A percentile compares a stretch with the other conserved stretches of the same genome.
phyloP scores from a whole-genome alignment of 2,888 invertebrate genomes.

The Torymus auratus region DNA sequence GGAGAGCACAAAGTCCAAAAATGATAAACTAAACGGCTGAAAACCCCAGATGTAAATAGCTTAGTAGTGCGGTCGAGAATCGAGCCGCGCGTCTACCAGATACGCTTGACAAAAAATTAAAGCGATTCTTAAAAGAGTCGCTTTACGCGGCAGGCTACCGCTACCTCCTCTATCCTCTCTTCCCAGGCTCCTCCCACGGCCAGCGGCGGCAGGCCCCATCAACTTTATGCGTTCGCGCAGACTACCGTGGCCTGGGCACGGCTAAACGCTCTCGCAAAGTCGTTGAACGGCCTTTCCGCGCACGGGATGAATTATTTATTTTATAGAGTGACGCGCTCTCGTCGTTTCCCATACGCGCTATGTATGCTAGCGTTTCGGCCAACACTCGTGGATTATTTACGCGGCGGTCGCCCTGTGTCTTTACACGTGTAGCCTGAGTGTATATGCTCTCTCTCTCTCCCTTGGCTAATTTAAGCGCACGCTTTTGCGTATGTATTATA shows the following conservation, averaged over 20 bases:
- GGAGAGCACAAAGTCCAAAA: too few species aligned
- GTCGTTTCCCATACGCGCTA: neutral
- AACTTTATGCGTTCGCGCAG: slow-evolving; percentile 4
- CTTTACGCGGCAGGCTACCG: neutral
- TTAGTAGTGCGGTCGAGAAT: too few species aligned
- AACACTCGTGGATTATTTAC: slow-evolving; percentile 49
- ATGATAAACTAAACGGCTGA: too few species aligned
- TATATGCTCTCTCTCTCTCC: too few species aligned
- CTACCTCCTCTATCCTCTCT: neutral
- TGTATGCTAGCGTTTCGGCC: neutral
- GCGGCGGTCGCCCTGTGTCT: slow-evolving; percentile 9
- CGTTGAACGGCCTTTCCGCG: slow-evolving; percentile 23
- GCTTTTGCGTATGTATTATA: neutral
- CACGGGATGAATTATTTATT: slow-evolving; percentile 56
- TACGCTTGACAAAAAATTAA: neutral
- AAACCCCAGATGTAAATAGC: too few species aligned
- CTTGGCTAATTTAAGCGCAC: slow-evolving; percentile 41
- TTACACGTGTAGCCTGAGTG: slow-evolving; percentile 7
- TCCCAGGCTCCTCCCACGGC: too few species aligned
- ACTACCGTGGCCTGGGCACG: neutral
- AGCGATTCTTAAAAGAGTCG: slow-evolving; percentile 1
- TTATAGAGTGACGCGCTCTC: slow-evolving; percentile 48
- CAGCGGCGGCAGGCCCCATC: slow-evolving; percentile 14
- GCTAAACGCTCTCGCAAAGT: slow-evolving; percentile 45
- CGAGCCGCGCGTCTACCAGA: neutral